phyloP scores from a whole-genome alignment of 2,888 invertebrate species.

The Galerucella nymphaeae region DNA sequence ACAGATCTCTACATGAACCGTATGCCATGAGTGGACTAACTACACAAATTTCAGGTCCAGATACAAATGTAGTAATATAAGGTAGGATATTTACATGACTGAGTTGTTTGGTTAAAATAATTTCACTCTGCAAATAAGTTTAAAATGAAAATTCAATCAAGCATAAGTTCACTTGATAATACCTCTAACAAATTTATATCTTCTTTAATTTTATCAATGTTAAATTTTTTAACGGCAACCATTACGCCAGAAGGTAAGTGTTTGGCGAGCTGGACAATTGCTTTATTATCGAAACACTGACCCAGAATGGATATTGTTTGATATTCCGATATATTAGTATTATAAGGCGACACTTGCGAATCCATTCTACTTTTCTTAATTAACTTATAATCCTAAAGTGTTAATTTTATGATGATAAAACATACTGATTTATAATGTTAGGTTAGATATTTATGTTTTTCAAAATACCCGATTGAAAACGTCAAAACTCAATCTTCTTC shows the following conservation, averaged over 20 bases:
- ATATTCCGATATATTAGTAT: slow-evolving; percentile 73
- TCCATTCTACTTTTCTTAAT: slow-evolving; percentile 8
- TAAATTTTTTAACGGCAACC: slow-evolving; percentile 81
- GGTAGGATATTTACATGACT: slow-evolving; percentile 83
- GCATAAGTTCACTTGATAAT: slow-evolving; percentile 12
- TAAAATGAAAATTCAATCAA: neutral
- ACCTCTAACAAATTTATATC: slow-evolving; percentile 72
- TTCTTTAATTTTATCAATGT: slow-evolving; percentile 76
- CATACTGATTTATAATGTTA: neutral
- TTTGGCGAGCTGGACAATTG: slow-evolving; percentile 77
- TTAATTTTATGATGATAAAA: neutral
- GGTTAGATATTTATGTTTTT: neutral
- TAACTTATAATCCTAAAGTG: neutral
- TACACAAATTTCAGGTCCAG: slow-evolving; percentile 80
- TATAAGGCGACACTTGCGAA: slow-evolving; percentile 52
- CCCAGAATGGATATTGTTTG: slow-evolving; percentile 76
- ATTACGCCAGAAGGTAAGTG: slow-evolving; percentile 74
- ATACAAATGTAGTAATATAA: slow-evolving; percentile 81
- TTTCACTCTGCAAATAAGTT: slow-evolving; percentile 75
- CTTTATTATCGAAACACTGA: slow-evolving; percentile 76
- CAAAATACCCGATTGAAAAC: neutral
- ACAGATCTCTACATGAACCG: slow-evolving; percentile 84
- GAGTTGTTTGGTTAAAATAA: slow-evolving; percentile 79
- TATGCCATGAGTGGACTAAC: slow-evolving; percentile 86
- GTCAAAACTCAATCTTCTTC: neutral